Evolutionary conservation across 2,797 vertebrate genomes (phyloP), one percentile per base, ranked within the genome.

Genomic region (Acropternis orthonyx): DNA sequence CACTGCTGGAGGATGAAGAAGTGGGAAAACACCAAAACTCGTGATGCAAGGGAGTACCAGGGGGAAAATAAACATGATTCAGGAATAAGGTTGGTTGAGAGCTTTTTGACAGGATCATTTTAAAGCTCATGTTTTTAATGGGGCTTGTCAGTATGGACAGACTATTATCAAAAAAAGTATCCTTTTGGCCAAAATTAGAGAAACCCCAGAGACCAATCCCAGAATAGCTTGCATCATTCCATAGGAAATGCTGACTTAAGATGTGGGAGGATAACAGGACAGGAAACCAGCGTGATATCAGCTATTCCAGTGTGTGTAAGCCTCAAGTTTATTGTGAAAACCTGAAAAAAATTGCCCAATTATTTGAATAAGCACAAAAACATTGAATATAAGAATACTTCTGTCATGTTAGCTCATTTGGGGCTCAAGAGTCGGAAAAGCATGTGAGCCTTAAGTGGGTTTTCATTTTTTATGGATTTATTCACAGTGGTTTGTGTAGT

Each of bases 11-110:
- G 36, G 69, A 92, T 65, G 66, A n/a, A 91, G 41, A 78, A 73
- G 73, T 59, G 59, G 52, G 76, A 88, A 95, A 85, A 56, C 32
- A 79, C 20, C 56, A 88, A 80, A 90, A 66, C 1, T 3, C 3
- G 3, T 43, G 36, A 72, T 63, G 8, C 48, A 59, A 54, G 36
- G 28, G 7, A 36, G 46, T 10, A 84, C 58, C 74, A 41, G 82
- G 84, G 80, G 90, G 86, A 59, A 95, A 95, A 95, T 93, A 94
- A 95, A 86, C 41, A 52, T 78, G 67, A 85, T 90, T 95, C 55
- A 76, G 83, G 59, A 78, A 17, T 30, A 36, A 46, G 28, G 14
- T 77, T 48, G 56, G 27, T 26, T 10, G n/a, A n/a, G 69, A 84
- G 54, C 3, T 58, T 72, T 93, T 77, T 59, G 68, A 89, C 85